A percentile compares a stretch with the other conserved stretches of the same genome.
phyloP scores from a whole-genome alignment of 2,888 invertebrate genomes.

The Griposia aprilina region DNA sequence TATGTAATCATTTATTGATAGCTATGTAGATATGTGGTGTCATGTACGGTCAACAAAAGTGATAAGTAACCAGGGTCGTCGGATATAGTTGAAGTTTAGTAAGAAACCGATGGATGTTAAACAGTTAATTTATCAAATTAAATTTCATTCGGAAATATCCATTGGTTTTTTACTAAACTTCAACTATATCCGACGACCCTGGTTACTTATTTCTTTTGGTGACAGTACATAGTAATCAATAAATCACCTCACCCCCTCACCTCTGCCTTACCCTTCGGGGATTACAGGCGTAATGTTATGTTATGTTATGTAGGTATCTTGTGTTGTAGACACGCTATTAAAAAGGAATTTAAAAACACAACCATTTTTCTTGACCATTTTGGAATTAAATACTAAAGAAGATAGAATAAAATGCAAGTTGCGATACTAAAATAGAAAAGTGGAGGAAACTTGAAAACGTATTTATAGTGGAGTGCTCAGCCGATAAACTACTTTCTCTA shows the following conservation, averaged over 20 bases:
- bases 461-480: conserved; percentile 35
- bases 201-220: too few species aligned
- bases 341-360: not conserved
- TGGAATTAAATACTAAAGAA: conserved; percentile 2
- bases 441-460: conserved; percentile 37
- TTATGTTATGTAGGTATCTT: not conserved
- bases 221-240: too few species aligned
- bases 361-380: not conserved
- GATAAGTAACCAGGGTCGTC: too few species aligned
- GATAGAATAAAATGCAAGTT: conserved; percentile 7
- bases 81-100: too few species aligned
- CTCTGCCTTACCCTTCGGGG: too few species aligned
- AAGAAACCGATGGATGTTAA: too few species aligned
- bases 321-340: not conserved
- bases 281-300: not conserved
- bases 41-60: too few species aligned
- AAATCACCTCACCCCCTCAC: too few species aligned
- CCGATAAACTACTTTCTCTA: conserved; percentile 46
- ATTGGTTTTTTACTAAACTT: too few species aligned
- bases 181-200: too few species aligned
- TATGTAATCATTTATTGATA: not conserved
- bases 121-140: too few species aligned
- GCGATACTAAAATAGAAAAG: conserved; percentile 18
- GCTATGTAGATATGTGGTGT: not conserved
- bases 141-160: too few species aligned